Conservation (phyloP, 2,888 invertebrate genomes). For the Argynnis bischoffii region DNA sequence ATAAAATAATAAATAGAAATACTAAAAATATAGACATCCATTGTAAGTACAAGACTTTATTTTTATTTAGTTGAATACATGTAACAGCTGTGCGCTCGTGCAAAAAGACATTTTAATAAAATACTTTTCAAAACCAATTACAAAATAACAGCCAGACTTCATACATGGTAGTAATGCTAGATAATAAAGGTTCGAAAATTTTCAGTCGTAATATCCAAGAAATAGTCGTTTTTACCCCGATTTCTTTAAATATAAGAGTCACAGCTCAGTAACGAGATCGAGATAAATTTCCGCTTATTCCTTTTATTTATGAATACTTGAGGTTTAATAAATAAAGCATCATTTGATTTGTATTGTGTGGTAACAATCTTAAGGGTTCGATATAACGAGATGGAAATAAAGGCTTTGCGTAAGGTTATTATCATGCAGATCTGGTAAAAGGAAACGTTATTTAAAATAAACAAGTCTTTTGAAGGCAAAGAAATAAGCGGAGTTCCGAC, state of each 20-base stretch:
- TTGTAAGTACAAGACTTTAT: slow-evolving; percentile 25
- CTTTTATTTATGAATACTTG: slow-evolving; percentile 7
- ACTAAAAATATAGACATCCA: slow-evolving; percentile 7
- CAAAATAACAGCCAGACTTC: slow-evolving; percentile 69
- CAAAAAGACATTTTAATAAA: slow-evolving; percentile 45
- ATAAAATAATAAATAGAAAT: slow-evolving; percentile 14
- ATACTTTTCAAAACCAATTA: slow-evolving; percentile 58
- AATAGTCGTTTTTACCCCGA: slow-evolving; percentile 57
- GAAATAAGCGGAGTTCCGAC: slow-evolving; percentile 35
- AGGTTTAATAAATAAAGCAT: not conserved
- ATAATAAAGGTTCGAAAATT: slow-evolving; percentile 72
- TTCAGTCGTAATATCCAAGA: slow-evolving; percentile 76
- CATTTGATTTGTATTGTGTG: no score
- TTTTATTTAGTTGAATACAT: slow-evolving; percentile 29
- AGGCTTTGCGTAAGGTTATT: not conserved
- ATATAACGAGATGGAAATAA: not conserved
- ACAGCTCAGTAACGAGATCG: slow-evolving; percentile 52
- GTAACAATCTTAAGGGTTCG: no score
- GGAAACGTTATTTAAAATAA: not conserved
- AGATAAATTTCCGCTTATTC: slow-evolving; percentile 40
- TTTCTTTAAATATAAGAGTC: slow-evolving; percentile 51
- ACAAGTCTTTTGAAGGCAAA: slow-evolving; percentile 6
- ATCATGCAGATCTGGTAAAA: not conserved
- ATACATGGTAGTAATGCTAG: slow-evolving; percentile 63
- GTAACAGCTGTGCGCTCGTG: slow-evolving; percentile 49